A percentile compares a stretch with the other conserved stretches of the same genome.
phyloP scores from a whole-genome alignment of 2,888 invertebrate genomes.

The Rhyacophila evoluta region DNA sequence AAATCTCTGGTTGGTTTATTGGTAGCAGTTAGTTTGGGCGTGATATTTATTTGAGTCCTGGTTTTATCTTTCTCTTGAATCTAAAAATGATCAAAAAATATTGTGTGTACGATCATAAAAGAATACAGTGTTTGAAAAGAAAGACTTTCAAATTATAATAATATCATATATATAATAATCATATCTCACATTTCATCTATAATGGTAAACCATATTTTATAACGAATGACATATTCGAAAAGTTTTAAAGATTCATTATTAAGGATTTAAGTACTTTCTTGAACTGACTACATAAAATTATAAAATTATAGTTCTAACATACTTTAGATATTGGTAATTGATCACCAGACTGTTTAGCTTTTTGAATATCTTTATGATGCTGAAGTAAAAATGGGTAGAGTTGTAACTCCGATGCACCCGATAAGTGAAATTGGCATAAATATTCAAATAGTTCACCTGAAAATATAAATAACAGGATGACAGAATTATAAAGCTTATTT shows the following conservation, averaged over 20 bases:
- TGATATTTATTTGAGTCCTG: not conserved
- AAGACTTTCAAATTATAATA: no score
- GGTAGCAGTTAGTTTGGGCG: not conserved
- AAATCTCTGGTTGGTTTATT: not conserved
- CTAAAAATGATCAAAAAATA: no score
- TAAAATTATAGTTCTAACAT: not conserved
- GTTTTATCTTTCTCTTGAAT: not conserved
- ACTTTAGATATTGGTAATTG: not conserved
- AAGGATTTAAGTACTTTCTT: no score
- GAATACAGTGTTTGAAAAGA: no score
- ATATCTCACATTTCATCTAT: no score
- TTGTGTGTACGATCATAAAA: no score
- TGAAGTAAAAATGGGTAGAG: conserved; percentile 69
- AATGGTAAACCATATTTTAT: no score
- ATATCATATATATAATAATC: no score
- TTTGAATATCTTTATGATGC: conserved; percentile 58
- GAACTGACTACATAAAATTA: no score
- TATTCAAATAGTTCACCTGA: conserved; percentile 72
- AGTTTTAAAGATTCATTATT: no score
- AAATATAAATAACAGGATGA: conserved; percentile 55
- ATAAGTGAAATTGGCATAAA: conserved; percentile 65
- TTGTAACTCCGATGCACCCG: conserved; percentile 60
- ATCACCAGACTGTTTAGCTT: not conserved
- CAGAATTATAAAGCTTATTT: no score
- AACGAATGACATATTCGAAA: no score